Evolutionary conservation across 1,140 invertebrate genomes (phyloP).

Genomic region (Drosophila quadrilineata): DNA sequence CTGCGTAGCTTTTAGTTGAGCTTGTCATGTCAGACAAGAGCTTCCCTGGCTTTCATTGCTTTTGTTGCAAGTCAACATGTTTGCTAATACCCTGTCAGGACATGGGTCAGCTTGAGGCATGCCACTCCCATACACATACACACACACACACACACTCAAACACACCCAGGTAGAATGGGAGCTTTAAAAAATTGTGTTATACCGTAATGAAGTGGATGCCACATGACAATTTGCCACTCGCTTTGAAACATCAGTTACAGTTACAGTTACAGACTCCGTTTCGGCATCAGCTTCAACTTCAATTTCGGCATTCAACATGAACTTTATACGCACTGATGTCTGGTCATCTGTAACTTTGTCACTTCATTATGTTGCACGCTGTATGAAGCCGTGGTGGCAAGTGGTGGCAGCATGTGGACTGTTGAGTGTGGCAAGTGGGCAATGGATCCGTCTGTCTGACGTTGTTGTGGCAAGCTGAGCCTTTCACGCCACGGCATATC

Average conservation of each 20-base stretch:
- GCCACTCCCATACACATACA: no score
- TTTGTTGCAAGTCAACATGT: constrained; percentile 32
- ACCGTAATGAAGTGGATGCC: constrained; percentile 20
- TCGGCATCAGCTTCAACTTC: constrained; percentile 2
- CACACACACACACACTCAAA: no score
- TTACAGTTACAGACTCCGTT: no score
- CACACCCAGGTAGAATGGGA: not conserved
- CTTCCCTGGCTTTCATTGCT: constrained; percentile 13
- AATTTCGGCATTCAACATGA: no score
- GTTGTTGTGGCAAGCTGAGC: constrained; percentile 11
- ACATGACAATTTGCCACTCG: no score
- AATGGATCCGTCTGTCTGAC: constrained; percentile 6
- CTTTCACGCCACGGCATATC: constrained; percentile 1
- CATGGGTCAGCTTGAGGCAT: not conserved
- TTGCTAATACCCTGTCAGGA: constrained; percentile 48
- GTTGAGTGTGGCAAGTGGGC: constrained; percentile 8
- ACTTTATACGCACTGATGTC: constrained; percentile 19
- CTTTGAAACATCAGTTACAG: no score
- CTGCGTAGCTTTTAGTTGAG: constrained; percentile 13
- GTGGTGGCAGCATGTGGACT: not conserved
- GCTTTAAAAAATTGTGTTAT: constrained; percentile 18
- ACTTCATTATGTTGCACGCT: constrained; percentile 6
- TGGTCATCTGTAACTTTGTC: constrained; percentile 34
- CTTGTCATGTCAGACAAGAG: constrained; percentile 31
- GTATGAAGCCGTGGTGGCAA: not conserved